These are phyloP conservation scores for Hanleya hanleyi DNA, from an alignment of 2,888 invertebrate species.

Conservation along the genomic window DNA sequence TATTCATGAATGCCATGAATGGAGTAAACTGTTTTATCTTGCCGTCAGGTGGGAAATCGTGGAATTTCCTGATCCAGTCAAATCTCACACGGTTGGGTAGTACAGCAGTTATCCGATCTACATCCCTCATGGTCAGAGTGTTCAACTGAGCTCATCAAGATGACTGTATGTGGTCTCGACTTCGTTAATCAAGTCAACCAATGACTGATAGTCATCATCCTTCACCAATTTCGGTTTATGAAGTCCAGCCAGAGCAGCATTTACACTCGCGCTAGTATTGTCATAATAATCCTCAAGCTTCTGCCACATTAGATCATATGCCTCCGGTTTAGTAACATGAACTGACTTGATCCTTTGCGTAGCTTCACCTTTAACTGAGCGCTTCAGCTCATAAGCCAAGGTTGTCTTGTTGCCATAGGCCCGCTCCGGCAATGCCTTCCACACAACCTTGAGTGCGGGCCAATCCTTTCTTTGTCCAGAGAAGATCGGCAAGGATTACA, in stretches of 20 bases:
- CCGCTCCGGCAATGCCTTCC: too few species aligned
- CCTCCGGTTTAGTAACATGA: not conserved
- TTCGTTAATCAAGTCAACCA: not conserved
- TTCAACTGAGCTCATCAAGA: not conserved
- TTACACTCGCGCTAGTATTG: not conserved
- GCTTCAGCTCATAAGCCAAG: too few species aligned
- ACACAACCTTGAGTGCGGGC: too few species aligned
- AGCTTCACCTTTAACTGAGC: not conserved
- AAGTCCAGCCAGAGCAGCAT: not conserved
- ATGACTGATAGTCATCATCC: not conserved
- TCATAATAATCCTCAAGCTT: not conserved
- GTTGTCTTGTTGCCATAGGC: too few species aligned
- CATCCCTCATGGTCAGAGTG: not conserved
- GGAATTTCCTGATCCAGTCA: conserved; percentile 7
- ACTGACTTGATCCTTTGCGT: not conserved
- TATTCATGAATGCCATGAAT: not conserved
- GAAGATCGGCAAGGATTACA: too few species aligned
- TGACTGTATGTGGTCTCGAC: not conserved
- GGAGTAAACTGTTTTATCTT: not conserved
- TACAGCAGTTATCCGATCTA: not conserved
- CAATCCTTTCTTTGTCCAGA: too few species aligned
- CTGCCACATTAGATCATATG: not conserved
- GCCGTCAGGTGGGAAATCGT: not conserved
- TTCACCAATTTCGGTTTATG: not conserved
- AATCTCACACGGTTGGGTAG: not conserved